Base-by-base conservation (phyloP, 2,113 vertebrate genomes). In the Paramisgurnus dabryanus region DNA sequence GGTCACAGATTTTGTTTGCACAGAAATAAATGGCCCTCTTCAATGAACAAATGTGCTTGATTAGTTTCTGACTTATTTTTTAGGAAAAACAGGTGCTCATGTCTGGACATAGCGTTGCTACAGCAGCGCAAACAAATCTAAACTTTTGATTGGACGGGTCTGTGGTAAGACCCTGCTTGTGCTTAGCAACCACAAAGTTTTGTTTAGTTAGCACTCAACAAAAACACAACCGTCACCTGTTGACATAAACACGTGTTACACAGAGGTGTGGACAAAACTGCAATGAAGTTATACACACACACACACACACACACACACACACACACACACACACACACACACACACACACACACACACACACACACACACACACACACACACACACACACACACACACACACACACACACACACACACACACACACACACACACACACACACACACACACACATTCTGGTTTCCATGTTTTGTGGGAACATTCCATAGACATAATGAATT, bases 41-140 rank as follows among this genome's bases (percentile, higher is more conserved):
- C 7, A 73, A 65, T 58, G 8, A 58, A 47, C 27, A 65, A 72
- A 64, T 65, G 66, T 39, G 17, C 68, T 73, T 71, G 47, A 80
- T 72, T 65, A 53, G 61, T 74, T 71, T 73, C 7, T 80, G 47
- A 55, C 61, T 53, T 53, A 47, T 39, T 77, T 53, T 69, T 66
- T 22, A 61, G 7, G 47, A 67, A 63, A 65, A 80, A 76, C 71
- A 65, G 47, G n/a, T 7, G 7, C 49, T 82, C 76, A 82, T 82
- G 83, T 82, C 83, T 76, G 76, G 60, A 81, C 64, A 78, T 68
- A 82, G 49, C 53, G 66, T 76, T 82, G 40, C 66, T 73, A 82
- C n/a, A 55, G 50, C 66, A 76, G 71, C 76, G 39, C 63, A 55
- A 82, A 71, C 67, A 82, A 79, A 82, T 17, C 63, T 70, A 39